A percentile compares a stretch with the other conserved stretches of the same genome.
phyloP scores from a whole-genome alignment of 2,113 vertebrate genomes.

The Limanda limanda region DNA sequence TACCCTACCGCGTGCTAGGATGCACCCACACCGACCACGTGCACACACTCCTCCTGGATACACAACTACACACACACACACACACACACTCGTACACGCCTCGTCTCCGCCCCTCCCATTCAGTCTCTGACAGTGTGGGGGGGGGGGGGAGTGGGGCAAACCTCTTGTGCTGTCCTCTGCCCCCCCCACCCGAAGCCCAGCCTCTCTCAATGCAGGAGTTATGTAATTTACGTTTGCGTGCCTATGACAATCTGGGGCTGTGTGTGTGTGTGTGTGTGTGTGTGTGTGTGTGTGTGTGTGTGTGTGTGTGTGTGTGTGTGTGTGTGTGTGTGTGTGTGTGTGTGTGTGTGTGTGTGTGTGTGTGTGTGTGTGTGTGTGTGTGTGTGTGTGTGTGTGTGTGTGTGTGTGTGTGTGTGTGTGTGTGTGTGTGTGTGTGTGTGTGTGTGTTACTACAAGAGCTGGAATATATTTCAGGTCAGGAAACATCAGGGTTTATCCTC shows the following conservation, averaged over 20 bases:
- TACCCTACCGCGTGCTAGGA: constrained; percentile 66
- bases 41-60: constrained; percentile 63
- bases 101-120: constrained; percentile 65
- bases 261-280: neutral
- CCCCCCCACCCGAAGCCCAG: constrained; percentile 3
- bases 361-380: constrained; percentile 2
- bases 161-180: constrained; percentile 35
- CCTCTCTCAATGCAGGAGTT: constrained; percentile 64
- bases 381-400: constrained; percentile 2
- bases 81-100: constrained; percentile 35
- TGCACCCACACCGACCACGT: constrained; percentile 74
- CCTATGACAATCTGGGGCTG: constrained; percentile 45
- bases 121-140: constrained; percentile 66
- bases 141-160: constrained; percentile 73
- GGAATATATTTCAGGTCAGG: no score
- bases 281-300: neutral
- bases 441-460: neutral
- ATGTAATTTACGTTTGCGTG: constrained; percentile 75
- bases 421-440: neutral
- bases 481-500: no score
- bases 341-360: neutral
- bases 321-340: neutral
- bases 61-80: constrained; percentile 57
- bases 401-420: constrained; percentile 1
- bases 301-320: neutral